Conservation (phyloP, 2,797 vertebrate species). For the Lacerta bilineata region DNA sequence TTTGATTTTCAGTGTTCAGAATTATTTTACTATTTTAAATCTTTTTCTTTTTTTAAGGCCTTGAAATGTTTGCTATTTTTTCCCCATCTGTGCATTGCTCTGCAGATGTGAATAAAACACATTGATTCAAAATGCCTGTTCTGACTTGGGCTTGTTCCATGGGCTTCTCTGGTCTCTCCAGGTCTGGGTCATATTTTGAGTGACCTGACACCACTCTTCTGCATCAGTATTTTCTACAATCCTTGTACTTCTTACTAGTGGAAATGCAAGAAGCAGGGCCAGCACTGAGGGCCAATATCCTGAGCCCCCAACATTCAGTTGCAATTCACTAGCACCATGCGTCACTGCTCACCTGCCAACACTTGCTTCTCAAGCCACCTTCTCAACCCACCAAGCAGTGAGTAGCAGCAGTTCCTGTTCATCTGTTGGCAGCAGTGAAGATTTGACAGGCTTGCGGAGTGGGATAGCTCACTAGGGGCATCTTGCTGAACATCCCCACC, state of each 20-base stretch:
- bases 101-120: conserved; percentile 73
- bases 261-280: not conserved
- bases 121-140: conserved; percentile 8
- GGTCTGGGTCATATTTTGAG: not conserved
- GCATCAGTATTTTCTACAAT: not conserved
- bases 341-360: not conserved
- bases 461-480: too few species aligned
- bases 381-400: not conserved
- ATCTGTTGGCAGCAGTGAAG: too few species aligned
- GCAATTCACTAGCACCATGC: too few species aligned
- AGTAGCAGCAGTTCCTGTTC: not conserved
- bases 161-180: not conserved
- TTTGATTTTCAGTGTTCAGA: conserved; percentile 12
- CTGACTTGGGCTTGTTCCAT: not conserved
- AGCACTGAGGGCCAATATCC: not conserved
- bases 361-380: too few species aligned
- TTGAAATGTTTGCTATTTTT: conserved; percentile 19
- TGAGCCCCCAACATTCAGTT: not conserved
- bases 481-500: too few species aligned
- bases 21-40: conserved; percentile 43
- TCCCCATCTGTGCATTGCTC: conserved; percentile 59
- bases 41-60: conserved; percentile 39
- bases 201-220: not conserved
- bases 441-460: too few species aligned
- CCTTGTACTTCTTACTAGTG: not conserved